Evolutionary conservation across 2,113 vertebrate genomes (phyloP), one percentile per base, ranked within the genome.

Genomic region (Zosterops hypoxanthus): DNA sequence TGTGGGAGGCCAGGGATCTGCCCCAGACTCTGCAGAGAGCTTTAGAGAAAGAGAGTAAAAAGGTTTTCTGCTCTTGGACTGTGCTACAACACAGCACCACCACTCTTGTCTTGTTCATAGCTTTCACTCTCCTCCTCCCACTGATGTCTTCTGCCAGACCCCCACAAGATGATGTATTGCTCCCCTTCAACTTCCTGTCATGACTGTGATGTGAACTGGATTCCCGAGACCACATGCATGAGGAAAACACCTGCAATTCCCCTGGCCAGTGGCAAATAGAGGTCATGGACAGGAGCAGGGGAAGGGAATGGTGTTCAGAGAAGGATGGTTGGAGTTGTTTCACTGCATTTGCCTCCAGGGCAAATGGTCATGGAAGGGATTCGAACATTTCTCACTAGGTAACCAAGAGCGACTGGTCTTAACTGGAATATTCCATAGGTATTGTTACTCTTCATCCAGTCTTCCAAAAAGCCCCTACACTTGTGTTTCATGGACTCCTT

Each of bases 61-160:
- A 49, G 18, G 10, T 80, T 79, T 7, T 5, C 20, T 1, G 2
- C 49, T 56, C 25, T 46, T 0, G 0, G 65, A 19, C n/a, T 84
- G 24, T 21, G 9, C 41, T 87, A 36, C 1, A 0, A 47, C 46
- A 69, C 21, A 79, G 78, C 33, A 82, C 6, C 85, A 68, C 33
- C 11, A 2, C 36, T 52, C 34, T 9, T 6, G 2, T 52, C 34
- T 9, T 6, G 2, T 33, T 39, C 21, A 28, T 11, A 23, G 3
- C 28, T 56, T 44, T 33, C 19, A 12, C 25, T 71, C 23, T 68
- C 14, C 8, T 26, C 3, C 19, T 61, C 72, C 19, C 26, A 24
- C 4, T 57, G 7, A 39, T 31, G 14, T 34, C 25, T 63, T 76
- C 39, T 66, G 42, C 39, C 29, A 52, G 29, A 19, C 6, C 21